Evolutionary conservation across 2,888 invertebrate species (phyloP), one percentile per base, ranked within the genome.

Genomic region (Vannuccia rotundouncinata): DNA sequence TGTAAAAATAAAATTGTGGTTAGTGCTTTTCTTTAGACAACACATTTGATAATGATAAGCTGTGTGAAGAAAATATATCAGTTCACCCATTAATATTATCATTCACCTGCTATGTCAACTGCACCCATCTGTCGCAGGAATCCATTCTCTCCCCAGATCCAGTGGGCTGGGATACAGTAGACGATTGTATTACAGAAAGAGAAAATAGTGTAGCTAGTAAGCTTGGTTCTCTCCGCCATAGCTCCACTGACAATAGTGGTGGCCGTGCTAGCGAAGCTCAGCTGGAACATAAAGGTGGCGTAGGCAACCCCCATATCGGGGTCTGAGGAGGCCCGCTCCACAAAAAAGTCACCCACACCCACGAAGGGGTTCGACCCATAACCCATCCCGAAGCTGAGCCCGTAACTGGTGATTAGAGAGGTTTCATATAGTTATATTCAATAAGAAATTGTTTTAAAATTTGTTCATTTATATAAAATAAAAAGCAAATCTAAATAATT

Each of bases 281-380:
- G 83, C 86, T 95, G 95, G 88, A 95, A 95, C 78, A 95, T 89
- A 86, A 95, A 95, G 0, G 94, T 93, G 0, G 95, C 92, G 86
- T 93, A 94, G 77, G 93, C 91, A 0, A 92, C 92, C 0, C 95
- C 95, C 92, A 94, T 94, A 0, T 92, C 88, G 0, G 83, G 82
- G 0, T 83, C 84, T 31, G 86, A 90, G 0, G 93, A 92, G 1
- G 30, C 28, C 0, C 84, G 75, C 88, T 95, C 87, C 5, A 94
- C 89, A 0, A 93, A 90, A 87, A 93, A 94, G 86, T 93, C 92
- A 0, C 95, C 95, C 29, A 93, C 90, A 0, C 93, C 94, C 83
- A 94, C 91, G 84, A 95, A 93, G 90, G 93, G 84, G 88, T 93
- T 95, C 0, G 92, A 91, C 27, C 91, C 85, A 0, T 83, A 80